Evolutionary conservation across 2,113 vertebrate genomes (phyloP), one percentile per base, ranked within the genome.

Genomic region (Trematomus loennbergii): DNA sequence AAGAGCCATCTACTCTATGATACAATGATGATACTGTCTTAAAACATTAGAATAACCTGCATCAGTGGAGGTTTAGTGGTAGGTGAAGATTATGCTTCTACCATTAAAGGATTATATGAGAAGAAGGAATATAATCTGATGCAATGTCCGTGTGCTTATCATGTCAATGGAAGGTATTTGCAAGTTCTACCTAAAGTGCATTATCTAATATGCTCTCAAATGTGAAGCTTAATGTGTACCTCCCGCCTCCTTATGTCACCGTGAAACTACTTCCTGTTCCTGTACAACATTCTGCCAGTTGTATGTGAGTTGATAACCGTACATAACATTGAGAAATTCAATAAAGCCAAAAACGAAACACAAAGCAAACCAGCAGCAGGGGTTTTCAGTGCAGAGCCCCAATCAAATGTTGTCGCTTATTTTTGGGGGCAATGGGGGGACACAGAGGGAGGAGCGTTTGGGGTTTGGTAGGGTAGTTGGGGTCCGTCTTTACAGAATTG

Each of bases 401-500:
- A 81, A 72, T 90, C 75, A 63, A 59, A 79, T 75, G 82, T 43
- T 69, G 77, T 79, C 16, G 67, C 82, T 80, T 87, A 84, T 89
- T 88, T 91, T 85, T 74, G 75, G 82, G 84, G 78, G 73, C 54
- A 50, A 10, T 5, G 13, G 33, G 11, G 45, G 45, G 18, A 59
- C 36, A 72, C 59, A 53, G 49, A 36, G 77, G 86, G 81, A 59
- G 85, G 86, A 78, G 85, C 63, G 33, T 69, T 48, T 12, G 69
- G 33, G 20, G 86, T 73, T 74, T 65, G 79, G 68, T 59, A 12
- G 78, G 87, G 85, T 95, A 96, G 96, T 88, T 96, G 94, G 95
- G 96, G 95, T 95, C 94, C 95, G 96, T 97, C 96, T 96, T 97
- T 97, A 96, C 96, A 93, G 96, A 95, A 96, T 96, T 96, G 96